A percentile compares a stretch with the other conserved stretches of the same genome.
phyloP scores from a whole-genome alignment of 2,888 invertebrate genomes.

The Chesias legatella region DNA sequence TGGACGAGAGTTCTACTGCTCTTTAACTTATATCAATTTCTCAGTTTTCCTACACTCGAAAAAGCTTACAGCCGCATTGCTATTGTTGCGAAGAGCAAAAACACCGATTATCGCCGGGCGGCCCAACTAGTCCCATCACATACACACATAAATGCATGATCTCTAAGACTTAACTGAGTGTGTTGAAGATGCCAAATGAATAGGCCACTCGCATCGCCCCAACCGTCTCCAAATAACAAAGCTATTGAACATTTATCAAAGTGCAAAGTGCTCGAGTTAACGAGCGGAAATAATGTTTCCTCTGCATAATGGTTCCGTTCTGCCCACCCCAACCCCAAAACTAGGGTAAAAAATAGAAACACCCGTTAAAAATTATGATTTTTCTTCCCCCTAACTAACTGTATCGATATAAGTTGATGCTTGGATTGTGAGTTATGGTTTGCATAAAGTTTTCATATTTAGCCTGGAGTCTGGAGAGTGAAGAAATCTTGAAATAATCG shows the following conservation, averaged over 20 bases:
- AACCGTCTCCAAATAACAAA: conserved; percentile 49
- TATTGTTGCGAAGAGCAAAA: too few species aligned
- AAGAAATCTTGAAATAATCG: too few species aligned
- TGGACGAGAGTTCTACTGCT: too few species aligned
- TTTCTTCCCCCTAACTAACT: conserved; percentile 33
- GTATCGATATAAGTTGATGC: conserved; percentile 25
- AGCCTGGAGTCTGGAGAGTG: too few species aligned
- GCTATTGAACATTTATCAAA: conserved; percentile 73
- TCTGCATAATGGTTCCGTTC: conserved; percentile 68
- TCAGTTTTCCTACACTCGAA: too few species aligned
- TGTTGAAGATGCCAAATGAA: conserved; percentile 16
- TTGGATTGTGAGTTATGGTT: conserved; percentile 16
- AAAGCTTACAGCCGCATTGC: too few species aligned
- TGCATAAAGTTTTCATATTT: too few species aligned
- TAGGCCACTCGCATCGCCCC: conserved; percentile 33
- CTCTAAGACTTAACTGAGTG: conserved; percentile 8
- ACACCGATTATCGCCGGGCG: too few species aligned
- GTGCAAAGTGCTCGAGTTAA: conserved; percentile 70
- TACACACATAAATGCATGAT: not conserved
- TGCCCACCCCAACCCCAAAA: conserved; percentile 43
- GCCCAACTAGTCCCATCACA: not conserved
- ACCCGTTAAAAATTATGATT: conserved; percentile 57
- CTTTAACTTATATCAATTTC: too few species aligned
- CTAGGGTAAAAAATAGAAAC: conserved; percentile 51
- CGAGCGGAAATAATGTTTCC: conserved; percentile 77